These are phyloP conservation scores for Psittacula cyanocephala DNA, from an alignment of 2,113 vertebrate genomes.

Conservation along the genomic window DNA sequence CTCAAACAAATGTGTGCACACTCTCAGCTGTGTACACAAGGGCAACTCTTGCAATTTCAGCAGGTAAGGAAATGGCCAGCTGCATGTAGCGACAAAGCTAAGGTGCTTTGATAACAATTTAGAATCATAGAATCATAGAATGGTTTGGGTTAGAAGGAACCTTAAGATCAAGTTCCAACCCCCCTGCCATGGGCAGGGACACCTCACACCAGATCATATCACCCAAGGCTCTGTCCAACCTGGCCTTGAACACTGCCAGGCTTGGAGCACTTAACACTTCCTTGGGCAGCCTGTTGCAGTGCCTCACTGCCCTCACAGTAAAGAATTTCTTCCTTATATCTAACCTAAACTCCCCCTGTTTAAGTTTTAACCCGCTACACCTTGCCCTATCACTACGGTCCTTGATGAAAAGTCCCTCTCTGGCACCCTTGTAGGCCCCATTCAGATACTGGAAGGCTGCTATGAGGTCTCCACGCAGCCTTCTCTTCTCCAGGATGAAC, in stretches of 20 bases:
- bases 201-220: neutral
- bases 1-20: neutral
- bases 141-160: neutral
- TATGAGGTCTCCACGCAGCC: too few species aligned
- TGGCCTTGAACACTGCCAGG: accelerated
- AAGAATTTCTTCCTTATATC: neutral
- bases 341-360: neutral
- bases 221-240: neutral
- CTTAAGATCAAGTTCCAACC: neutral
- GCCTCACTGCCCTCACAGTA: neutral
- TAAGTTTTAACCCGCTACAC: too few species aligned
- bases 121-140: neutral
- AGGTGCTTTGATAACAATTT: neutral
- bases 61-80: neutral
- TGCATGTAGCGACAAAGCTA: neutral
- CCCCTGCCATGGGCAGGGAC: neutral
- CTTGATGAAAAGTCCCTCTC: too few species aligned
- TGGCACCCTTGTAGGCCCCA: too few species aligned
- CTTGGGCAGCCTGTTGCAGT: neutral
- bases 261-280: neutral
- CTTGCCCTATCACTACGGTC: too few species aligned
- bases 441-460: too few species aligned
- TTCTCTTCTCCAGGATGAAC: too few species aligned
- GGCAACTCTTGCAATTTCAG: neutral
- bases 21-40: neutral